Conservation (phyloP, 2,888 invertebrate species). For the Microdon myrmicae region DNA sequence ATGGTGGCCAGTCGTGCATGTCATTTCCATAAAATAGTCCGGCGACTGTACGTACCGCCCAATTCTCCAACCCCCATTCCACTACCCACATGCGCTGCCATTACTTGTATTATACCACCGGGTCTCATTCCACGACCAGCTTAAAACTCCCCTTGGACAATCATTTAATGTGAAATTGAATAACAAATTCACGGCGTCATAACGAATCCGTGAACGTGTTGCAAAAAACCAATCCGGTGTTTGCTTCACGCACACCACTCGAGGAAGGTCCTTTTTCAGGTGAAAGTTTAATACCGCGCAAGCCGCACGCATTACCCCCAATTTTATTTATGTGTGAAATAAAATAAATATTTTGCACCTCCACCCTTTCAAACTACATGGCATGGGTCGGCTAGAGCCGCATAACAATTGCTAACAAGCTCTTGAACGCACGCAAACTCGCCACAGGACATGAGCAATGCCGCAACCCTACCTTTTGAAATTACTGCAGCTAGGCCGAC, state of each 20-base stretch:
- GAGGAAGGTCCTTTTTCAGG: slow-evolving; percentile 27
- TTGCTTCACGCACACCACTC: neutral
- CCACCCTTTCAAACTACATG: too few species aligned
- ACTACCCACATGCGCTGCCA: too few species aligned
- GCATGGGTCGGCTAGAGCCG: slow-evolving; percentile 2
- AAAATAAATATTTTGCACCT: slow-evolving; percentile 42
- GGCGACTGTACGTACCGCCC: too few species aligned
- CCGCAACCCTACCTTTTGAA: slow-evolving; percentile 5
- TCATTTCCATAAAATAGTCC: slow-evolving; percentile 35
- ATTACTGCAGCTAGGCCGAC: slow-evolving; percentile 13
- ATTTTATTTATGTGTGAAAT: slow-evolving; percentile 52
- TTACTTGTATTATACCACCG: too few species aligned
- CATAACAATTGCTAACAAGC: slow-evolving; percentile 48
- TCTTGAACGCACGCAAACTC: slow-evolving; percentile 36
- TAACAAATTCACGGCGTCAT: slow-evolving; percentile 49
- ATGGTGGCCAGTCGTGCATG: slow-evolving; percentile 17
- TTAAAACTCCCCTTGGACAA: slow-evolving; percentile 32
- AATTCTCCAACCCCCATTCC: slow-evolving; percentile 8
- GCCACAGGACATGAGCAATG: slow-evolving; percentile 36
- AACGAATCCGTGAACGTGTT: slow-evolving; percentile 34
- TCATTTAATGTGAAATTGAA: slow-evolving; percentile 50
- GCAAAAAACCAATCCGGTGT: slow-evolving; percentile 9
- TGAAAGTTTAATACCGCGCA: slow-evolving; percentile 46
- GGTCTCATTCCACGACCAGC: slow-evolving; percentile 1
- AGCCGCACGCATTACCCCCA: slow-evolving; percentile 49